phyloP scores from a whole-genome alignment of 2,797 vertebrate genomes.

The Diplodus sargus region DNA sequence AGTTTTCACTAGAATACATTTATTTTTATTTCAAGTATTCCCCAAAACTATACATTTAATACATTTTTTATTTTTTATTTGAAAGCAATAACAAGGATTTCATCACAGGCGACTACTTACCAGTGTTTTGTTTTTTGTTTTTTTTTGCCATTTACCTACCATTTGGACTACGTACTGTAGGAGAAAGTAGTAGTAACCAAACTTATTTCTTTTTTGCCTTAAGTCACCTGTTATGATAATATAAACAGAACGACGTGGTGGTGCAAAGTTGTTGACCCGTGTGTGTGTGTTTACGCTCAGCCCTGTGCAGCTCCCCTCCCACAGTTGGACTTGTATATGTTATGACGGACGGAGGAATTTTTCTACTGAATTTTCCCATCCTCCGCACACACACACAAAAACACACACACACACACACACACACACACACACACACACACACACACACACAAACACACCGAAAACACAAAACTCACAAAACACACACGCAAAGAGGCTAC shows the following conservation, averaged over 20 bases:
- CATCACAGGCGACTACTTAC: no score
- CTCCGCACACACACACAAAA: background rate
- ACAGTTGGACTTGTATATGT: conserved; percentile 66
- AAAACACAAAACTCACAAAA: background rate
- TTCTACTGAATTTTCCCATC: conserved; percentile 50
- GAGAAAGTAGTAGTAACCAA: background rate
- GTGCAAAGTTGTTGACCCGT: conserved; percentile 43
- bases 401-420: conserved; percentile 2
- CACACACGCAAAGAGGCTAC: conserved; percentile 42
- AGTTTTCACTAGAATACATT: background rate
- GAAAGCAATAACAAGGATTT: background rate
- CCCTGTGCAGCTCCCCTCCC: conserved; percentile 31
- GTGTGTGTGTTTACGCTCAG: conserved; percentile 37
- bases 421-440: conserved; percentile 8
- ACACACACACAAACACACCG: conserved; percentile 7
- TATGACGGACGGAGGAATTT: conserved; percentile 55
- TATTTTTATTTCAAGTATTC: background rate
- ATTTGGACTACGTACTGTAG: background rate
- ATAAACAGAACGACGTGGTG: background rate
- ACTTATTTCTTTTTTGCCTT: conserved; percentile 7
- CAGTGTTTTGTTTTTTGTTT: no score
- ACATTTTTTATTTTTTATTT: no score
- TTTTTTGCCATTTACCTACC: no score
- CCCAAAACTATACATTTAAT: background rate
- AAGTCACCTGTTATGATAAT: conserved; percentile 5